Evolutionary conservation across 2,797 vertebrate species (phyloP), one percentile per base, ranked within the genome.

Genomic region (Falco biarmicus): DNA sequence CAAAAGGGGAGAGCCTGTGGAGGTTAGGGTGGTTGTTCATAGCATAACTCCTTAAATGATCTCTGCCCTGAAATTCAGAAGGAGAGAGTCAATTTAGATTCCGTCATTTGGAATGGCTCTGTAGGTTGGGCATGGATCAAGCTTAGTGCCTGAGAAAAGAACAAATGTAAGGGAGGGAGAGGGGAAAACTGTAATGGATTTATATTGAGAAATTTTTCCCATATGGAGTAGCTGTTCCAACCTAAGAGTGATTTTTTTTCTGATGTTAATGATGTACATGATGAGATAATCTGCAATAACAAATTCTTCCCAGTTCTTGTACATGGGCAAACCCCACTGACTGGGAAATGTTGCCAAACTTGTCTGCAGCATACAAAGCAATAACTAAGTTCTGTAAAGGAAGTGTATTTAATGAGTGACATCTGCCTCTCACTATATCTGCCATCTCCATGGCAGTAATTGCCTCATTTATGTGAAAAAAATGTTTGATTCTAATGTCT

Each of bases 401-500:
- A 90, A 82, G 11, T 57, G 41, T 32, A 9, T 69, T 53, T 73
- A 86, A 81, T 68, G 57, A 88, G 47, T 84, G 90, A 82, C 57
- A 79, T 84, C 65, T 86, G 69, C 45, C 54, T 87, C 50, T 89
- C 47, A 34, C 19, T 74, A 3, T 66, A 60, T 88, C 80, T 64
- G 22, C 60, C 43, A 83, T 70, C 37, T 93, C 68, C 29, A 28
- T 43, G 43, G 43, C 43, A 86, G 47, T 84, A 93, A 75, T 74
- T 80, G 43, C 57, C 53, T 77, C 41, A 68, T 78, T 83, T 79
- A 34, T 76, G 32, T 74, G 87, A 74, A 90, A 26, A 69, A 92
- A 95, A 63, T 56, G 31, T 91, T 94, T 94, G 32, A 78, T 54
- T 92, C 41, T 83, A 25, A 57, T 75, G 57, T 85, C 56, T 69